Evolutionary conservation across 2,888 invertebrate species (phyloP).

Genomic region (Yponomeuta plumbellus): DNA sequence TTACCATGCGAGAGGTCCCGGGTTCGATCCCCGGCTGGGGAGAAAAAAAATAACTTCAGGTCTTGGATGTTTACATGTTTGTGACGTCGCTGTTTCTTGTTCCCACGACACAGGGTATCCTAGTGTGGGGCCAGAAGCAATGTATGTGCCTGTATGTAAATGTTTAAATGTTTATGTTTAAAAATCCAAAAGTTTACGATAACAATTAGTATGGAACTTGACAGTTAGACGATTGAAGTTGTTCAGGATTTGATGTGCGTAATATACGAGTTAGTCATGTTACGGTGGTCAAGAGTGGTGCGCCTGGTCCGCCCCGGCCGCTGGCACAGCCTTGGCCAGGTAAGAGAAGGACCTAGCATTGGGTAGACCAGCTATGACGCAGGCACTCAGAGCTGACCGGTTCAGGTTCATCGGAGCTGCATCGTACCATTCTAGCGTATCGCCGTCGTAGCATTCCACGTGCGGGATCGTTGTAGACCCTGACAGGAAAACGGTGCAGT

Average conservation of each 20-base stretch:
- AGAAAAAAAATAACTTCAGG: too few species aligned
- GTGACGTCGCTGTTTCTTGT: too few species aligned
- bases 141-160: too few species aligned
- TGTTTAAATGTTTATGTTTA: too few species aligned
- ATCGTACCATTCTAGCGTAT: conserved; percentile 79
- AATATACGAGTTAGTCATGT: background rate
- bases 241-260: background rate
- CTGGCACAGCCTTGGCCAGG: conserved; percentile 65
- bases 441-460: conserved; percentile 87
- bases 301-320: conserved; percentile 66
- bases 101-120: too few species aligned
- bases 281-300: conserved; percentile 26
- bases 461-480: conserved; percentile 82
- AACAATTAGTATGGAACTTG: background rate
- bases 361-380: conserved; percentile 83
- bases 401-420: conserved; percentile 88
- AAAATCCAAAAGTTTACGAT: too few species aligned
- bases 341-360: conserved; percentile 82
- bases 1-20: too few species aligned
- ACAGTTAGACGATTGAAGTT: background rate
- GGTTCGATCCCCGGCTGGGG: too few species aligned
- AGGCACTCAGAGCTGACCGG: conserved; percentile 87
- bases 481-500: conserved; percentile 35
- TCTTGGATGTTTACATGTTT: too few species aligned
- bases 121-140: too few species aligned